Percentiles rank a stretch among this genome's conserved stretches.
Evolutionary conservation across 1,140 invertebrate species (phyloP).

Genomic region (Zaprionus ghesquierei): DNA sequence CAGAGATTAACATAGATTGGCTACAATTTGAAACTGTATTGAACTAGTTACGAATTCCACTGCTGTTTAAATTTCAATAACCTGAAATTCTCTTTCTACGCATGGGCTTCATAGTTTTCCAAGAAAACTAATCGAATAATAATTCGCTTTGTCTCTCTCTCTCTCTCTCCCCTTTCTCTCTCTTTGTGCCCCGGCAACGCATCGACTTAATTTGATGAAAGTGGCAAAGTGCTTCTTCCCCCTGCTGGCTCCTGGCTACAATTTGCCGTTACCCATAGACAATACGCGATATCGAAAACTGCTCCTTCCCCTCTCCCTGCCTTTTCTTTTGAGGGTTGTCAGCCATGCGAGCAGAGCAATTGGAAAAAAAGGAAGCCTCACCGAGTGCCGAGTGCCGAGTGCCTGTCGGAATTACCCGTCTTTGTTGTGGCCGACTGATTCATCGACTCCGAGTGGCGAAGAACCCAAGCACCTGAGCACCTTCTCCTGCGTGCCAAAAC

Average conservation of each 20-base stretch:
- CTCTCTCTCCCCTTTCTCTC: too few species aligned
- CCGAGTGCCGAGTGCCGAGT: conserved; percentile 19
- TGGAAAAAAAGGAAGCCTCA: not conserved
- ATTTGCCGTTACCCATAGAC: conserved; percentile 2
- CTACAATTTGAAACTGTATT: not conserved
- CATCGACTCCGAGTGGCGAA: conserved; percentile 27
- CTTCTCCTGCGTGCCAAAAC: conserved; percentile 57
- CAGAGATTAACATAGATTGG: not conserved
- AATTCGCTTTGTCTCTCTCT: not conserved
- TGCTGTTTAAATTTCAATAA: not conserved
- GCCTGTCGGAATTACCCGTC: conserved; percentile 51
- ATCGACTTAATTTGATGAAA: not conserved
- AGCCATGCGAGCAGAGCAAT: not conserved
- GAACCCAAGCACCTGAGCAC: not conserved
- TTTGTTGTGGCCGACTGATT: conserved; percentile 53
- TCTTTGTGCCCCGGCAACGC: not conserved
- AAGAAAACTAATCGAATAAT: not conserved
- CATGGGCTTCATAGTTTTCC: not conserved
- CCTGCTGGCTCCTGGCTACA: not conserved
- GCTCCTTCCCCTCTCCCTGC: not conserved
- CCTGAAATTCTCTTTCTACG: too few species aligned
- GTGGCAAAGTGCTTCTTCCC: not conserved
- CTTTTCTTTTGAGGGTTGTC: not conserved
- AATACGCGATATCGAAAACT: not conserved
- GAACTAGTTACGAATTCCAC: not conserved